Percentiles rank a stretch among this genome's conserved stretches.
Conservation (phyloP, 30 jellyfish, hydroid and myxozoan species). For the Aurelia sp. region DNA sequence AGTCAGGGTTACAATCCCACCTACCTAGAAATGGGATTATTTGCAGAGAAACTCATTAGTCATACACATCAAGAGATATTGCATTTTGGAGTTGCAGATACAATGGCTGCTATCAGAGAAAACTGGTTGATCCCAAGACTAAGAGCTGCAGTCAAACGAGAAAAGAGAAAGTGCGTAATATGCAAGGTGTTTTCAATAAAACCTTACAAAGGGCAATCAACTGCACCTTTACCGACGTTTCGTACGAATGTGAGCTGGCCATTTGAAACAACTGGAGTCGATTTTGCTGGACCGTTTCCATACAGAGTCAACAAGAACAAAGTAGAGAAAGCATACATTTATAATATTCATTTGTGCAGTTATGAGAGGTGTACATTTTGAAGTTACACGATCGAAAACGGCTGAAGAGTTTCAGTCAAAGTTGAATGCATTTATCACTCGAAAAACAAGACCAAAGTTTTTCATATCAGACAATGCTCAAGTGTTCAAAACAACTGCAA, state of each 20-base stretch:
- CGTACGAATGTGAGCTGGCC: slow-evolving; percentile 39
- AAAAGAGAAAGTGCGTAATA: slow-evolving; percentile 4
- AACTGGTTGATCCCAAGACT: slow-evolving; percentile 18
- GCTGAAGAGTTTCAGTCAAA: slow-evolving; percentile 8
- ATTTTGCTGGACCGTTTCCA: slow-evolving; percentile 42
- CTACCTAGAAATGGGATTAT: slow-evolving; percentile 16
- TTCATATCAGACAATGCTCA: slow-evolving; percentile 22
- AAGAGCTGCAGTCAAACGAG: slow-evolving; percentile 26
- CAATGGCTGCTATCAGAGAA: slow-evolving; percentile 46
- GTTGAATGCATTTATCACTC: background rate
- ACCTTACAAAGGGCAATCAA: background rate
- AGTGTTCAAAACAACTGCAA: slow-evolving; percentile 16
- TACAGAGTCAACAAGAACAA: slow-evolving; percentile 31
- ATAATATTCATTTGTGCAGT: slow-evolving; percentile 18
- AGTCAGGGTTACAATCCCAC: background rate
- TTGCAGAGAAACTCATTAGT: slow-evolving; percentile 33
- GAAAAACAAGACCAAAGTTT: slow-evolving; percentile 15
- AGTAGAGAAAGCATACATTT: slow-evolving; percentile 42
- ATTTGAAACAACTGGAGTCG: slow-evolving; percentile 41
- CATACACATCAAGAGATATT: slow-evolving; percentile 14
- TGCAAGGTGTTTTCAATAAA: slow-evolving; percentile 57
- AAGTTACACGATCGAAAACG: slow-evolving; percentile 26
- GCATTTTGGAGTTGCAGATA: background rate
- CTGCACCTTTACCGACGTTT: slow-evolving; percentile 40
- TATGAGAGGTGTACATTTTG: background rate